A percentile compares a stretch with the other conserved stretches of the same genome.
These are phyloP conservation scores for Penaeus vannamei DNA, from an alignment of 1,140 invertebrate genomes.

Conservation along the genomic window DNA sequence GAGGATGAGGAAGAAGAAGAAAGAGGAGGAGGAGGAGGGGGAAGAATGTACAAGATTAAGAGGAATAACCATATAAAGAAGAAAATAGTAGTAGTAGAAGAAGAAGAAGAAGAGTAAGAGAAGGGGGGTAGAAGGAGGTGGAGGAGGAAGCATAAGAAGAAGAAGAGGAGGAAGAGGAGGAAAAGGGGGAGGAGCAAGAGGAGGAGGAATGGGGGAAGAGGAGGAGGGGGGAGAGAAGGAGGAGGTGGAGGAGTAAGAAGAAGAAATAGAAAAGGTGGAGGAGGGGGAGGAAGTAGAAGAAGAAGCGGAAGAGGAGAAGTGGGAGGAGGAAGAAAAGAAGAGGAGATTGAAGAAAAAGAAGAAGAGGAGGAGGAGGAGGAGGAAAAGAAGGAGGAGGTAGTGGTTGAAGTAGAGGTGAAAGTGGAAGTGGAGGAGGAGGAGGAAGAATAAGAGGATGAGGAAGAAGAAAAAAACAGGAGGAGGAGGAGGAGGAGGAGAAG, in stretches of 20 bases:
- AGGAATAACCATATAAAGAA: background rate
- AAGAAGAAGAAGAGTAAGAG: background rate
- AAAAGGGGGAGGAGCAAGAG: background rate
- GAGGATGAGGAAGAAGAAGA: background rate
- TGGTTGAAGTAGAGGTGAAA: no score
- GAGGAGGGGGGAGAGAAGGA: background rate
- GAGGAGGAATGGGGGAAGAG: background rate
- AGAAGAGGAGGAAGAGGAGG: background rate
- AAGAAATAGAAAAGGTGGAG: background rate
- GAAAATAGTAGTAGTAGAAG: background rate
- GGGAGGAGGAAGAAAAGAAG: background rate
- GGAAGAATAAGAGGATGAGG: background rate
- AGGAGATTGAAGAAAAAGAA: background rate
- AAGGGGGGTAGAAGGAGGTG: background rate
- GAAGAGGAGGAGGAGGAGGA: background rate
- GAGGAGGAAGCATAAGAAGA: background rate
- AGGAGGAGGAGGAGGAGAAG: background rate
- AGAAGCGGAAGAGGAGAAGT: background rate
- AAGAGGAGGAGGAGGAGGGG: background rate
- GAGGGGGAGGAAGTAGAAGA: background rate
- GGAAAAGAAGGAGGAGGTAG: background rate
- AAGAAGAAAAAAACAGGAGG: background rate
- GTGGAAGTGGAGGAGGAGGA: background rate
- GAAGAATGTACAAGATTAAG: background rate
- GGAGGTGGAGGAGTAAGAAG: background rate